Base-by-base conservation (phyloP, 2,113 vertebrate species). In the Coptodon rendalli region DNA sequence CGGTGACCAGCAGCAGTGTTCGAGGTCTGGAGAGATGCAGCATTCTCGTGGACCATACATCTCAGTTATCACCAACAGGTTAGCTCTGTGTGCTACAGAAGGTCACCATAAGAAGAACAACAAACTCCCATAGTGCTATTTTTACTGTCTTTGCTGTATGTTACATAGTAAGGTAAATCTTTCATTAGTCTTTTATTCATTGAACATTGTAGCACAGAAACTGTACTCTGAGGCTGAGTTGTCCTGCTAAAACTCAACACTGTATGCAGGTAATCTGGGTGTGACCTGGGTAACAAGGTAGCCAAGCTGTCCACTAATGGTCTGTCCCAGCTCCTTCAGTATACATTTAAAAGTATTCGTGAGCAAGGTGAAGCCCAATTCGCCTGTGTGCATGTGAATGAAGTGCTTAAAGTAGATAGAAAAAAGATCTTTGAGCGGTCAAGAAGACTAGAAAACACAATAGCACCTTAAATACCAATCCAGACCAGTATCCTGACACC, bases 11-110 rank as follows among this genome's bases (percentile, higher is more conserved):
- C 96, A 93, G 85, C 88, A 82, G 63, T 24, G 82, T 84, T 56
- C 14, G 17, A 82, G 66, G 48, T 68, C 94, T 52, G 89, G 93
- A 82, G 95, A 93, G 88, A 91, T 84, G 83, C 95, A 92, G 9
- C 82, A 48, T 19, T 11, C 84, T 40, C 91, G 88, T 86, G 97
- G 97, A 31, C 98, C 97, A 0, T 98, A 98, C 68, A 96, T 98
- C 86, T 97, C 98, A 16, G 96, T 94, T 81, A 94, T 99, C 89
- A 98, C 97, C 86, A 97, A 97, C 94, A 96, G 94, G 94, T 95
- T 4, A 80, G 85, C 29, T 34, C 5, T 40, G 19, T 7, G 2
- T 5, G 48, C 14, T 10, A 22, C 48, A 43, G 45, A 48, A 4
- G 13, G 40, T 50, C 43, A 8, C 71, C 24, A 2, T 76, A 76